These are phyloP conservation scores for Dipodomys stephensi DNA, from an alignment of 2,113 vertebrate genomes.

Conservation along the genomic window DNA sequence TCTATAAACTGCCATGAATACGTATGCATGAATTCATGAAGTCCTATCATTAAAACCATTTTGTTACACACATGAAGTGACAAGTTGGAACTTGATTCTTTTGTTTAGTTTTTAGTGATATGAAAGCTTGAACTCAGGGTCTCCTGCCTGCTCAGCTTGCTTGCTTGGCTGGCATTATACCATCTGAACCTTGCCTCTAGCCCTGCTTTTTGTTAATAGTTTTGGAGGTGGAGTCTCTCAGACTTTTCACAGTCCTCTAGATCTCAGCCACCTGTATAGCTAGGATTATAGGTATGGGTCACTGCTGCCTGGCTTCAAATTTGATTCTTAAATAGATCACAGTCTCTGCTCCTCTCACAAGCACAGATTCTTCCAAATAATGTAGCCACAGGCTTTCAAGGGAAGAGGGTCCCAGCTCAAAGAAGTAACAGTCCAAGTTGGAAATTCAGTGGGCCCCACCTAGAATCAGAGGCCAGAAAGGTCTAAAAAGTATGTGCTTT, in stretches of 20 bases:
- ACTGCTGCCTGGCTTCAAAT: not conserved
- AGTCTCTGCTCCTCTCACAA: conserved; percentile 5
- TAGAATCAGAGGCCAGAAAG: not conserved
- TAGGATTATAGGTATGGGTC: too few species aligned
- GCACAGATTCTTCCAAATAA: not conserved
- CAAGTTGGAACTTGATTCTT: conserved; percentile 5
- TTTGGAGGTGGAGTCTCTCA: too few species aligned
- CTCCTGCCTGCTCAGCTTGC: too few species aligned
- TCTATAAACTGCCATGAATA: not conserved
- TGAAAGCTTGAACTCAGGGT: too few species aligned
- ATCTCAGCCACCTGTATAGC: too few species aligned
- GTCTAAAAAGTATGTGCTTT: not conserved
- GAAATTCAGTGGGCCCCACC: not conserved
- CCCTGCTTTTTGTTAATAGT: too few species aligned
- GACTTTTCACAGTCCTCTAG: too few species aligned
- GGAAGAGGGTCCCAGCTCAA: conserved; percentile 14
- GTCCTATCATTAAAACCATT: not conserved
- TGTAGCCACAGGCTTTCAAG: conserved; percentile 20
- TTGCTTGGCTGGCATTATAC: too few species aligned
- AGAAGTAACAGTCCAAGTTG: not conserved
- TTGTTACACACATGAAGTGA: too few species aligned
- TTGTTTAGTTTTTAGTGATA: too few species aligned
- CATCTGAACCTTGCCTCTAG: too few species aligned
- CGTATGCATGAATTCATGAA: not conserved
- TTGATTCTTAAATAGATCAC: conserved; percentile 41